Conservation (phyloP, 2,113 vertebrate genomes). For the Lasiurus borealis region DNA sequence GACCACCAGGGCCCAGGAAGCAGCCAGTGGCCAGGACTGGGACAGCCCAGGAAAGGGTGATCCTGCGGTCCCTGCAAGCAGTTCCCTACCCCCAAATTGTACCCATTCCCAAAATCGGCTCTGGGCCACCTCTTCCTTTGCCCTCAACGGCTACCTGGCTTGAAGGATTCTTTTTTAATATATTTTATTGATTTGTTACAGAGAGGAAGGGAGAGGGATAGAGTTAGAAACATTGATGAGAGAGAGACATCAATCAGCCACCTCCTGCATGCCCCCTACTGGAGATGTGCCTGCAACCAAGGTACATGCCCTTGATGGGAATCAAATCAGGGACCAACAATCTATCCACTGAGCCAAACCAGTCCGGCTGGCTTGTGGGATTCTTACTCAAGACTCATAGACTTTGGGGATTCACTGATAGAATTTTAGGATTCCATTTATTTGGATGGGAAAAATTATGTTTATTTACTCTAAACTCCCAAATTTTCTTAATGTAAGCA, state of each 20-base stretch:
- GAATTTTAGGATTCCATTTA: neutral
- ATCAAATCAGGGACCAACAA: too few relatives aligned
- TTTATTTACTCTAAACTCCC: conserved; percentile 20
- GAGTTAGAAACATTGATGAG: too few relatives aligned
- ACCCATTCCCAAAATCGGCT: neutral
- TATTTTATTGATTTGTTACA: too few relatives aligned
- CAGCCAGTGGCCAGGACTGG: neutral
- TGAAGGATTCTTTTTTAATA: neutral
- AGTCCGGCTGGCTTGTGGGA: neutral
- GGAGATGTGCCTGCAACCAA: too few relatives aligned
- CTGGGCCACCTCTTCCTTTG: neutral
- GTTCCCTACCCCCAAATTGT: too few relatives aligned
- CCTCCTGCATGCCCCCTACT: too few relatives aligned
- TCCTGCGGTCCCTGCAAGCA: neutral
- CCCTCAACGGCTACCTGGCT: neutral
- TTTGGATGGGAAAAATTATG: neutral
- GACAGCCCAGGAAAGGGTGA: neutral
- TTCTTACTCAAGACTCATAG: neutral
- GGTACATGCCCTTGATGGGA: too few relatives aligned
- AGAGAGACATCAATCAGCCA: too few relatives aligned
- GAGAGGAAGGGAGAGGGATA: too few relatives aligned
- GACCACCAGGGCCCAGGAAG: neutral
- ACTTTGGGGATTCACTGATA: fast-evolving
- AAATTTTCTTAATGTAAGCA: conserved; percentile 7
- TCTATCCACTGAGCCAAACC: too few relatives aligned